Conservation (phyloP, 2,797 vertebrate species). For the Rhyacichthys aspro region DNA sequence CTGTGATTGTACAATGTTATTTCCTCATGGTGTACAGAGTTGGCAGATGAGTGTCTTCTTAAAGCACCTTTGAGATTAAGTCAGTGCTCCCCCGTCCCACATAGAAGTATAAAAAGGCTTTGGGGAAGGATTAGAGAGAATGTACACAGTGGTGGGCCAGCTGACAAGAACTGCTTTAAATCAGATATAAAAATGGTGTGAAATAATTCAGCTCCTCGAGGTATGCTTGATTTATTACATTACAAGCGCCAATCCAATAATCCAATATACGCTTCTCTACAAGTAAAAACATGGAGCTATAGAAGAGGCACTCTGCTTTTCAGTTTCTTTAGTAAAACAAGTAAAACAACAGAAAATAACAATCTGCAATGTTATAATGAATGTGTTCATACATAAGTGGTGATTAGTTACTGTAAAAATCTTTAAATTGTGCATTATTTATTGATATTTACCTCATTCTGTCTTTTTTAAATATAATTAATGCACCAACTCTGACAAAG, state of each 20-base stretch:
- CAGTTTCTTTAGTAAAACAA: constrained; percentile 16
- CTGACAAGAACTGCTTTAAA: constrained; percentile 49
- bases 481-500: constrained; percentile 6
- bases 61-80: constrained; percentile 70
- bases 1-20: constrained; percentile 31
- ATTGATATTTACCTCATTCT: constrained; percentile 19
- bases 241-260: constrained; percentile 26
- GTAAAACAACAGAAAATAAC: background rate
- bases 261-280: constrained; percentile 2
- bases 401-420: background rate
- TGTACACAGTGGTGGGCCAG: constrained; percentile 57
- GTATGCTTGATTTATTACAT: constrained; percentile 29
- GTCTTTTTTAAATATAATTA: constrained; percentile 23
- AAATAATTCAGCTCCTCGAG: constrained; percentile 39
- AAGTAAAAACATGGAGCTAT: constrained; percentile 4
- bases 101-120: constrained; percentile 66
- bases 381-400: background rate
- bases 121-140: constrained; percentile 65
- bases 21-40: constrained; percentile 42
- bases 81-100: constrained; percentile 47
- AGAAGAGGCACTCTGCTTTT: constrained; percentile 7
- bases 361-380: background rate
- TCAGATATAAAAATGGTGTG: constrained; percentile 59
- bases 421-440: constrained; percentile 4
- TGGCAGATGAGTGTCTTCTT: constrained; percentile 61